Percentiles rank a stretch among this genome's conserved stretches.
Conservation (phyloP, 2,113 vertebrate genomes). For the Zosterops pallidus region DNA sequence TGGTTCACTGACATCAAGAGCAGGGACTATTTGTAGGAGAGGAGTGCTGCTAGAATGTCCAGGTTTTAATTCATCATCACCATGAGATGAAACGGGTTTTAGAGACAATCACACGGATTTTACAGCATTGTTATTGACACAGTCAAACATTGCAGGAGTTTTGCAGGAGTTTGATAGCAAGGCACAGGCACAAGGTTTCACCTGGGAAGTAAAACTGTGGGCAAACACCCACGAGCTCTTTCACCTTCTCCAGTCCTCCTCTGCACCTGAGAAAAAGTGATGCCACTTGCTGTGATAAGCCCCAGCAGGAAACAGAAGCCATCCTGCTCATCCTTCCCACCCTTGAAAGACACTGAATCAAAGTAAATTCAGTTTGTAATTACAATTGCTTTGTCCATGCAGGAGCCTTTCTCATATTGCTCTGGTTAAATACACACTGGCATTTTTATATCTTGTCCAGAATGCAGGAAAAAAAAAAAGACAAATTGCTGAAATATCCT, state of each 20-base stretch:
- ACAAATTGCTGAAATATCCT: background rate
- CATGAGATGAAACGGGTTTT: background rate
- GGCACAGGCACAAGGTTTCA: background rate
- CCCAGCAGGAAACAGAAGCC: background rate
- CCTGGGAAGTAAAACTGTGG: background rate
- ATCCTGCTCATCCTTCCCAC: background rate
- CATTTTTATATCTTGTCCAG: background rate
- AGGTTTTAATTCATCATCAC: background rate
- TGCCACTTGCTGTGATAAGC: background rate
- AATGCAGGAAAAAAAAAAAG: background rate
- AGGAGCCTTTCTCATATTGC: background rate
- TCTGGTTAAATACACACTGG: background rate
- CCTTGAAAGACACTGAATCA: fast-evolving
- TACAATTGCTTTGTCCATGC: background rate
- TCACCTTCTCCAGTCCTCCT: background rate
- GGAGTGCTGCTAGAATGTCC: background rate
- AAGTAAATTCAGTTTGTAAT: background rate
- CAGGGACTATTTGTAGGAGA: background rate
- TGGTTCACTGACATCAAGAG: background rate
- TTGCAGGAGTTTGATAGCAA: background rate
- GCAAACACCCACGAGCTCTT: background rate
- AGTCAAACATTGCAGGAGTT: background rate
- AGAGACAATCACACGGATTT: background rate
- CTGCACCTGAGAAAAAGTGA: background rate
- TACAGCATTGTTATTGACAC: background rate